phyloP scores from a whole-genome alignment of 1,140 invertebrate species.

The Drosophila arizonae region DNA sequence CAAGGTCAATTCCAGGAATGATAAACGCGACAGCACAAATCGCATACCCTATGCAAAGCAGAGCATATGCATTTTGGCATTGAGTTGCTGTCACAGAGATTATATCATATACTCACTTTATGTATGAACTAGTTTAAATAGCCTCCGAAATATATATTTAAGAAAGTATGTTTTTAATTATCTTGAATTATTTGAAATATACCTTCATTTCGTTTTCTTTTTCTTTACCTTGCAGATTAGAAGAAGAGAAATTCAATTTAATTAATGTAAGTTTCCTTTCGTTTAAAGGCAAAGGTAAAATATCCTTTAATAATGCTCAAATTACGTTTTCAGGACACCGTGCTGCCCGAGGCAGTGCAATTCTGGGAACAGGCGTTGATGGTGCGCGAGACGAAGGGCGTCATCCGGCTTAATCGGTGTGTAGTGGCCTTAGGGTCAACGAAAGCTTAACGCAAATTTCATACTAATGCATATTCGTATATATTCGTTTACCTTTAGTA shows the following conservation, averaged over 20 bases:
- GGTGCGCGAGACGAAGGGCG: conserved; percentile 91
- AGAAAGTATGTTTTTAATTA: not conserved
- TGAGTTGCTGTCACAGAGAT: no score
- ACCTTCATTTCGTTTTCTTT: not conserved
- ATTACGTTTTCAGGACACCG: conserved; percentile 88
- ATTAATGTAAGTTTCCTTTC: conserved; percentile 90
- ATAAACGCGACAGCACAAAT: conserved; percentile 13
- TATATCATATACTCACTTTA: no score
- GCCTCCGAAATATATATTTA: no score
- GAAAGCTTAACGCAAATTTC: not conserved
- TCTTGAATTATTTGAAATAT: not conserved
- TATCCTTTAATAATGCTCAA: conserved; percentile 5
- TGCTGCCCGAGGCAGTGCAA: conserved; percentile 93
- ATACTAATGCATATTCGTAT: not conserved
- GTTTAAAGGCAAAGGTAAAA: not conserved
- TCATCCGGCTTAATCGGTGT: conserved; percentile 94
- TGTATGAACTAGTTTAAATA: no score
- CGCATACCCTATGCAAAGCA: not conserved
- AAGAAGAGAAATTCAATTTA: conserved; percentile 90
- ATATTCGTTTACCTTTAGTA: conserved; percentile 83
- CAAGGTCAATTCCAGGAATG: conserved; percentile 50
- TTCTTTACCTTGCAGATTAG: conserved; percentile 87
- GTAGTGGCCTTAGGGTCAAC: conserved; percentile 36
- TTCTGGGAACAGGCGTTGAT: conserved; percentile 96
- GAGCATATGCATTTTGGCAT: no score